Base-by-base conservation (phyloP, 2,797 vertebrate genomes). In the Rhabdomys pumilio region DNA sequence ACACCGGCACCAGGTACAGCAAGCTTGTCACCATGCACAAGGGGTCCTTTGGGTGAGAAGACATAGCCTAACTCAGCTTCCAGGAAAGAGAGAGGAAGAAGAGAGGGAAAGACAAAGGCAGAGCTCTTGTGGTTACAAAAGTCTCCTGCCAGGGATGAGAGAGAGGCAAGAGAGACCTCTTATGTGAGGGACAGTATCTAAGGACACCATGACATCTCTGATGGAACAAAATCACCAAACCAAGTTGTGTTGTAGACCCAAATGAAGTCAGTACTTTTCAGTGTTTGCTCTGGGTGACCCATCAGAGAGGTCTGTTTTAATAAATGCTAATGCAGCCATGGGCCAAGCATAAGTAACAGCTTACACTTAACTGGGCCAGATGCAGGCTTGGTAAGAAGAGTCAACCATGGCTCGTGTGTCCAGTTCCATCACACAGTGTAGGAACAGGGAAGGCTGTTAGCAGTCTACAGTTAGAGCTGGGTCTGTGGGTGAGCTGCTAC, bases 241-340 rank as follows among this genome's bases (percentile, higher is more conserved):
- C 34, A 67, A 59, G 53, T 34, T 29, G 31, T 13, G 7, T 6
- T 6, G 47, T 12, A 24, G 47, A 24, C 50, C 73, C 86, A 38
- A 76, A 81, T 4, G 2, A 3, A 57, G 57, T 17, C 31, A 1
- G 22, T 14, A 61, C 41, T 76, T 89, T 34, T 14, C 22, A 94
- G 84, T 4, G 17, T 50, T 81, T 83, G 2, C 90, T 65, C 69
- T 34, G 31, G 10, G 31, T 41, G 29, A 8, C 34, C 38, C 61
- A 29, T 83, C 20, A 50, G 41, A 91, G 15, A 75, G 69, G 19
- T 55, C 69, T 29, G 9, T 65, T 14, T 19, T 34, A 13, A 55
- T 1, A n/a, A 17, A 22, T 15, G 0, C 24, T 9, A n/a, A 29
- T 3, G 0, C 31, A 61, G 24, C 20, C 17, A 61, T 5, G 11